Evolutionary conservation across 2,113 vertebrate species (phyloP), one percentile per base, ranked within the genome.

Genomic region (Hystrix cristata): DNA sequence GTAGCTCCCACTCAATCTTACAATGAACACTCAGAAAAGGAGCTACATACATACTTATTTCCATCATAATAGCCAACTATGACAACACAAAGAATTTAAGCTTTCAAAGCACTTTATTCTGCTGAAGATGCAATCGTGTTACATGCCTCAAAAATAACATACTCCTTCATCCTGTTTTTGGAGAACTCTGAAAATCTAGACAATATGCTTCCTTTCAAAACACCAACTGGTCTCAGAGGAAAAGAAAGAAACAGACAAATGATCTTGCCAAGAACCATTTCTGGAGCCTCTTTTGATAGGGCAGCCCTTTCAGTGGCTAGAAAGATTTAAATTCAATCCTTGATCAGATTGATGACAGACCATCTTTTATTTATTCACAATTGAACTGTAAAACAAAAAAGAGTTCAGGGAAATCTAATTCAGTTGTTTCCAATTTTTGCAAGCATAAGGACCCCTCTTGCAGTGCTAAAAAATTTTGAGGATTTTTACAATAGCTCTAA

Each of bases 131-230:
- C 69, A 93, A 62, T 96, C 88, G 91, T 72, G 85, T 86, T 94
- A 67, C 71, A 96, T 78, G 96, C 97, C 98, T 98, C 94, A 72
- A 98, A 98, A 97, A 98, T 91, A 97, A 97, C 90, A 18, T 78
- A 96, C 92, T 98, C 97, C 84, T 82, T 96, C 95, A 94, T 90
- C 91, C 96, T 95, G 91, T 85, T 95, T 95, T 79, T 71, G 80
- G 87, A 97, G 80, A 90, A 96, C 97, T 97, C 97, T 97, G 94
- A 97, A 97, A 98, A 98, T 96, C 97, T 95, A 98, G 95, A 97
- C 98, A 98, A 98, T 98, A 98, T 98, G 98, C 95, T 98, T 98
- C 96, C 97, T 98, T 98, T 98, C 98, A 98, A 98, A 99, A 98
- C 97, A 98, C 98, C 98, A 98, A 98, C 97, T 98, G 98, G 96